Base-by-base conservation (phyloP, 2,888 invertebrate genomes). In the Aleiodes alternator region DNA sequence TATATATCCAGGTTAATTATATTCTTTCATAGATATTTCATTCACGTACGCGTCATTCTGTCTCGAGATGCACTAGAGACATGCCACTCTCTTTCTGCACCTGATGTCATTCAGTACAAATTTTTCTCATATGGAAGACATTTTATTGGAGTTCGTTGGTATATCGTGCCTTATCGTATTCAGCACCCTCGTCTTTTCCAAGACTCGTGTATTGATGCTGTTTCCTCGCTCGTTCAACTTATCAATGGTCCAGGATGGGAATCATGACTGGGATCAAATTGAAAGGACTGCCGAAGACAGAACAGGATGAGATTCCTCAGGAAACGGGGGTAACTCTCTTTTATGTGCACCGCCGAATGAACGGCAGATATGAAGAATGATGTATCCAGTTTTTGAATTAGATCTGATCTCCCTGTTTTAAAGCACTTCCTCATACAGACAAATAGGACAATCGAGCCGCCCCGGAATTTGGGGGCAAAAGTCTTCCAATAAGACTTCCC, bases 51-150 rank as follows among this genome's bases (percentile, higher is more conserved):
- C 23, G 38, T 64, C 69, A 66, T 61, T 61, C 76, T 69, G 51
- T 53, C 61, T 72, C 56, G 73, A 69, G 73, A 74, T 75, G 79
- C 80, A 82, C 83, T 85, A 84, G 83, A 84, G 84, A 84, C 82
- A 82, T 82, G 85, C 83, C 43, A 80, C 78, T 68, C 80, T 81
- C 78, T 68, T 80, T 81, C 79, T 81, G 81, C 81, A 83, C 83
- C 78, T 81, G 83, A 85, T 85, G 79, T 83, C 80, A 81, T 82
- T 5, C 68, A 16, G 53, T 53, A 38, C 31, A 57, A 29, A 12
- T 29, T 48, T 31, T 23, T 51, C 29, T 51, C 51, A 51, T 51
- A 68, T 68, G 51, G 29, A 68, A 12, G 11, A 48, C 0, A 14
- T 53, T 53, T 8, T 53, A 16, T 14, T 16, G 8, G 16, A 9